Base-by-base conservation (phyloP, 2,888 invertebrate genomes). In the Empis livida region DNA sequence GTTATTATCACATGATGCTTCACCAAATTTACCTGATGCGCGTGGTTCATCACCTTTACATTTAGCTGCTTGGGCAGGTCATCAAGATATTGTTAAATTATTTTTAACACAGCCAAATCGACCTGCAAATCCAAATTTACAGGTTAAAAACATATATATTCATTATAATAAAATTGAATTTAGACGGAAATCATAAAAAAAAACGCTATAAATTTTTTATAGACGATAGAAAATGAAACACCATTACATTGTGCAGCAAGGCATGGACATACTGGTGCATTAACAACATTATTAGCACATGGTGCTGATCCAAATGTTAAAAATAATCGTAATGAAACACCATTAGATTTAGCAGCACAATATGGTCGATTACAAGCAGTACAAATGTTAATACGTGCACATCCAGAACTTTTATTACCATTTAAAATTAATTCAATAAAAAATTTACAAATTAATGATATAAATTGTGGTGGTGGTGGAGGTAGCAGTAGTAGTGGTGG, bases 61-160 rank as follows among this genome's bases (percentile, higher is more conserved):
- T 69, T 73, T 94, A 64, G 94, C 94, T 45, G 89, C 94, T 44
- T 95, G 93, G 92, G 88, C 88, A 46, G 95, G 95, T 15, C 85
- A 92, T 67, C 79, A 84, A 39, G 88, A 90, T 54, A 87, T 94
- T 55, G 93, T 94, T 52, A 76, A 81, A 54, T 75, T 90, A 70
- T 78, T 95, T 52, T 76, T 95, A 48, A 82, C 79, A 40, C 83
- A 85, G 67, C 84, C 84, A 49, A 86, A 84, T 53, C 83, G 85
- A 11, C 80, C 85, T 49, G 86, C 88, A 59, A 86, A 86, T 67
- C 84, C 91, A 59, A 89, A 92, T 70, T 84, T 65, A 76, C 82
- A 78, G 87, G 90, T 68, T 40, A 13, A 17, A 44, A 32, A 20
- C 6, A n/a, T 42, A 20, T 44, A 10, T 38, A 32, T 39, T 15